These are phyloP conservation scores for Hydrolagus affinis DNA, from an alignment of 2,113 vertebrate species.

Conservation along the genomic window DNA sequence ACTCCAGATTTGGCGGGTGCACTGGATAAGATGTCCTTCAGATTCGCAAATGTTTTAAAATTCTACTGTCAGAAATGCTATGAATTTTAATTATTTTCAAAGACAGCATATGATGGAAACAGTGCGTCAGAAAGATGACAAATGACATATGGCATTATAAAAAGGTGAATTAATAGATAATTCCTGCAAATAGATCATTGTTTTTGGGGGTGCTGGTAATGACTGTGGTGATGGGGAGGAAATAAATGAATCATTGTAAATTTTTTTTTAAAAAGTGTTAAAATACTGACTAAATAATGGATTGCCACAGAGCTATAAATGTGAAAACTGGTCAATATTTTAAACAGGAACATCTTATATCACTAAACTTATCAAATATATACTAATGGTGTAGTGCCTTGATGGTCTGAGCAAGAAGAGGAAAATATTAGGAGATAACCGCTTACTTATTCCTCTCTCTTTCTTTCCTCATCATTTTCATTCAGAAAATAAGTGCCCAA, in stretches of 20 bases:
- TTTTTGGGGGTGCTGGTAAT: too few species aligned
- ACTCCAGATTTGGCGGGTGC: too few species aligned
- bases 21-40: background rate
- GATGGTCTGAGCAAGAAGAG: conserved; percentile 25
- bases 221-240: too few species aligned
- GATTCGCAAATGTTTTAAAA: background rate
- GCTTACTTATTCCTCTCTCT: background rate
- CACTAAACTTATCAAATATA: background rate
- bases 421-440: background rate
- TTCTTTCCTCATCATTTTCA: background rate
- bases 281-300: background rate
- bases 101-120: background rate
- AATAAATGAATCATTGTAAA: background rate
- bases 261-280: background rate
- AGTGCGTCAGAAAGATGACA: background rate
- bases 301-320: background rate
- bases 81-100: background rate
- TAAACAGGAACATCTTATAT: background rate
- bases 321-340: background rate
- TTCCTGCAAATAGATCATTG: background rate
- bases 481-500: too few species aligned
- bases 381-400: conserved; percentile 23
- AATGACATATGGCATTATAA: background rate
- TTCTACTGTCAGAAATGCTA: background rate
- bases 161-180: background rate